These are phyloP conservation scores for Sanderia malayensis DNA, from an alignment of 30 jellyfish, hydroid and myxozoan species.

Conservation along the genomic window DNA sequence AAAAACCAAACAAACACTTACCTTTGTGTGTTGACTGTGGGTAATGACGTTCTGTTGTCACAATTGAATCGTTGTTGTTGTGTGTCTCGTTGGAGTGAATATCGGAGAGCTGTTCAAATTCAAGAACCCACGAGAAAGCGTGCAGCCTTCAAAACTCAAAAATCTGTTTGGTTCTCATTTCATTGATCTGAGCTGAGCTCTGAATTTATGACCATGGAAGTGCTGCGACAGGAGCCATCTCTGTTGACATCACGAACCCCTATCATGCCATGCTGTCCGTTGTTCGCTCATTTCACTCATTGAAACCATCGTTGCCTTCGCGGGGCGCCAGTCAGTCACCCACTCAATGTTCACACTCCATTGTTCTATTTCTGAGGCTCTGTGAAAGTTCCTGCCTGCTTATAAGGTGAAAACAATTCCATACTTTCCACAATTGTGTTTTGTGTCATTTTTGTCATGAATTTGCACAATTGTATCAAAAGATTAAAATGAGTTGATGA, in stretches of 20 bases:
- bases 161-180: too few relatives aligned
- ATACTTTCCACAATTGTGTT: too few relatives aligned
- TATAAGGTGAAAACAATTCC: neutral
- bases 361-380: neutral
- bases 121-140: neutral
- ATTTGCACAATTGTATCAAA: neutral
- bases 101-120: too few relatives aligned
- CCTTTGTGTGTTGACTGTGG: too few relatives aligned
- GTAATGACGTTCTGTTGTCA: too few relatives aligned
- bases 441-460: neutral
- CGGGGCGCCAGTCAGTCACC: neutral
- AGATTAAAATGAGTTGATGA: neutral
- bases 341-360: neutral
- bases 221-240: neutral
- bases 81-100: too few relatives aligned
- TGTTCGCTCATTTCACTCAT: too few relatives aligned
- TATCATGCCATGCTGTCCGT: neutral
- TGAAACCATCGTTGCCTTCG: neutral
- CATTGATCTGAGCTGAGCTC: too few relatives aligned
- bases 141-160: conserved; percentile 23
- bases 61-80: too few relatives aligned
- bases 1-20: too few relatives aligned
- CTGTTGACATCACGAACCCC: conserved; percentile 17
- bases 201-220: too few relatives aligned
- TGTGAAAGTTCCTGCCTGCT: neutral